Evolutionary conservation across 1,140 invertebrate species (phyloP), one percentile per base, ranked within the genome.

Genomic region (Diachasmimorpha longicaudata): DNA sequence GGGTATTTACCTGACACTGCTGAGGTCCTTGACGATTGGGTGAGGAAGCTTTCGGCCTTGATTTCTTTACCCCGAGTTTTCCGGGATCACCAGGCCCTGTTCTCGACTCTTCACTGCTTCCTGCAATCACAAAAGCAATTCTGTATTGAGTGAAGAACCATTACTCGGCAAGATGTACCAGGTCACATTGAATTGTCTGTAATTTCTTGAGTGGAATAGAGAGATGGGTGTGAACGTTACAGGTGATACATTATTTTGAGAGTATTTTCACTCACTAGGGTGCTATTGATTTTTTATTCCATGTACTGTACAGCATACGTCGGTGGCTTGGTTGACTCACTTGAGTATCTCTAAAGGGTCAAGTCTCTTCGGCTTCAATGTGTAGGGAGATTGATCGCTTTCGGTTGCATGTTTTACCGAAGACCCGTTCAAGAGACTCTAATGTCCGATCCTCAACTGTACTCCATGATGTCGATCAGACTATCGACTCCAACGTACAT

Each of bases 1-100:
- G 31, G 31, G 6, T 31, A 31, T 31, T 31, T 6, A 95, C 93
- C 91, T 93, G 93, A 86, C 94, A 95, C 83, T 94, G 93, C 81
- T 95, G 94, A 68, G 94, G 93, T 69, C 94, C 94, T 87, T 95
- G 94, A 73, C 94, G 88, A 83, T 94, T 95, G 23, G 94, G 94
- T 39, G 94, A 95, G 31, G 93, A 92, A 78, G 94, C 91, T 85
- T 95, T 95, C 4, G 92, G 92, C 77, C 93, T 91, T 78, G 92
- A 90, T 84, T 93, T 94, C 84, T 93, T 94, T n/a, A 91, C 89
- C 19, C 87, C 88, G 70, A 88, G 84, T 78, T 89, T 90, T 23
- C 83, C 85, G 70, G 84, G 87, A 83, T 89, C 88, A 11, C 85
- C 83, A 72, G 82, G 79, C 66, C 85, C 85, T 44, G 84, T 81